Base-by-base conservation (phyloP, 64 coral and sea anemone species). In the Pocillopora verrucosa region DNA sequence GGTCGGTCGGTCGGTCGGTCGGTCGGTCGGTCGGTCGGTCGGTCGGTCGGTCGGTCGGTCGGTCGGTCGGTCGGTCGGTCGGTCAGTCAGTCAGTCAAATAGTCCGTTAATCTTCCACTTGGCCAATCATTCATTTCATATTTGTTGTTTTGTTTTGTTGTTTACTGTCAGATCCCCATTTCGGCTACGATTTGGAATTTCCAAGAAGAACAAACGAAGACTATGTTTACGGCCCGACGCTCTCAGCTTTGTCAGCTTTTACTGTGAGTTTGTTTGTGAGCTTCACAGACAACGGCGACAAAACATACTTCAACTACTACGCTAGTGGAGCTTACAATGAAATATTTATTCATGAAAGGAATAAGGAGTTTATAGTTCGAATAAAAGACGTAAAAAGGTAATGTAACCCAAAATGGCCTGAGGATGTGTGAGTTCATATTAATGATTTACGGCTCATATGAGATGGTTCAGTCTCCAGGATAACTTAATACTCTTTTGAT, bases 261-360 rank as follows among this genome's bases (percentile, higher is more conserved):
- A 95, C 94, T 5, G 11, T 76, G 61, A 95, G 85, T 75, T 68
- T 95, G 13, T 92, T 92, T 57, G 94, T 88, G 61, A 95, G 87
- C 36, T 88, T 88, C 60, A 95, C 78, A 12, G 56, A 89, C 38
- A 13, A 45, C 75, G 86, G 69, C 0, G 57, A 91, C 56, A 78
- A 79, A 61, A 89, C 94, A 20, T 89, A 84, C 60, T 13, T 95
- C 3, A 92, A 86, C 1, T 95, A 95, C 16, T 90, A 75, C 60
- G 69, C 79, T 14, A 0, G 36, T 7, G 16, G 38, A 13, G 24
- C 51, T 5, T n/a, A 24, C 1, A 83, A 95, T 69, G 89, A 90
- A 61, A 84, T 95, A 15, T 82, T 91, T n/a, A 26, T 95, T 35
- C 60, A 88, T 16, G 76, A 91, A 70, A 86, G 89, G 77, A 13